Conservation (phyloP, 2,113 vertebrate genomes). For the Dipodomys stephensi region DNA sequence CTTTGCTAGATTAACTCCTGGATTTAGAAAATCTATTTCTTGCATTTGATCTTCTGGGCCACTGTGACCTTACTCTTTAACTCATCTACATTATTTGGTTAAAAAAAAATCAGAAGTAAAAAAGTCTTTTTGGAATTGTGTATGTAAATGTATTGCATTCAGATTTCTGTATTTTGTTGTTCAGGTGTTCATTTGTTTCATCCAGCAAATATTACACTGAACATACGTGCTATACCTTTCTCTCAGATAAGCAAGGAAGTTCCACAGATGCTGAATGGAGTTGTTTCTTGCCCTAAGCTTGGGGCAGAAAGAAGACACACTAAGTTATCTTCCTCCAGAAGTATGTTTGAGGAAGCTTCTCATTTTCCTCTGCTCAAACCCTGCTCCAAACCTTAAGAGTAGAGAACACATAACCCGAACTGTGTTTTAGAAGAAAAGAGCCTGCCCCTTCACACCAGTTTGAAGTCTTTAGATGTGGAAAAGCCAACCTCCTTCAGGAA, state of each 20-base stretch:
- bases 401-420: constrained; percentile 24
- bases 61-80: constrained; percentile 36
- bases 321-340: not conserved
- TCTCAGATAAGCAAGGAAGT: constrained; percentile 9
- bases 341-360: constrained; percentile 6
- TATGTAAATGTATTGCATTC: constrained; percentile 55
- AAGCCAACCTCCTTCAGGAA: constrained; percentile 32
- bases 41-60: constrained; percentile 70
- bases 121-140: constrained; percentile 37
- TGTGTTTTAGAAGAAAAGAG: constrained; percentile 4
- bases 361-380: constrained; percentile 16
- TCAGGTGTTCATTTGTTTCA: constrained; percentile 41
- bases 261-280: constrained; percentile 12
- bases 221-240: constrained; percentile 16
- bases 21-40: constrained; percentile 45
- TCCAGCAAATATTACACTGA: constrained; percentile 50
- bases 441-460: constrained; percentile 26
- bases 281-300: constrained; percentile 32
- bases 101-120: not conserved
- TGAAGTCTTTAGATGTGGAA: constrained; percentile 44
- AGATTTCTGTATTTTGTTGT: constrained; percentile 31
- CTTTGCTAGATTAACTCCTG: constrained; percentile 59
- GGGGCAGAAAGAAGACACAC: constrained; percentile 19
- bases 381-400: not conserved
- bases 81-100: constrained; percentile 49